A percentile compares a stretch with the other conserved stretches of the same genome.
Conservation (phyloP, 2,113 vertebrate species). For the Cygnus buccinator region DNA sequence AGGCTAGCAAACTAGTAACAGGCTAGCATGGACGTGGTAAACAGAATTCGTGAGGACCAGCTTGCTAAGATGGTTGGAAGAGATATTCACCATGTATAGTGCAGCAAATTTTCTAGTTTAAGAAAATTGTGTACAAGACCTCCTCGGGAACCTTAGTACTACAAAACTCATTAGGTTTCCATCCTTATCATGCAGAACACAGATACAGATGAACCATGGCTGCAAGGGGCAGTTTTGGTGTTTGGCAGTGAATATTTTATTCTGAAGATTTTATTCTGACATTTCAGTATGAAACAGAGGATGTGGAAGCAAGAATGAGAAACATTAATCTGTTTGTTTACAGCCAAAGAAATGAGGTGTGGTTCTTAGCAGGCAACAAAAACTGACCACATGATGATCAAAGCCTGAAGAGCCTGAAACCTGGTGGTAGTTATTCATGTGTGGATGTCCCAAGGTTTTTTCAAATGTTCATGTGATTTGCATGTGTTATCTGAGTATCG, state of each 20-base stretch:
- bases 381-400: background rate
- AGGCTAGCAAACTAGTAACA: background rate
- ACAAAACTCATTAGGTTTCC: background rate
- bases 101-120: background rate
- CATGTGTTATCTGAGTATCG: background rate
- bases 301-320: slow-evolving; percentile 2
- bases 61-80: background rate
- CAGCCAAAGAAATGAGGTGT: background rate
- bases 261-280: background rate
- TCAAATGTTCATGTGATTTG: background rate
- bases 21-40: fast-evolving
- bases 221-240: background rate
- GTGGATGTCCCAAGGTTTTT: fast-evolving
- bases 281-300: background rate
- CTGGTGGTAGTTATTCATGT: background rate
- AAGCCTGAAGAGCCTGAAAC: background rate
- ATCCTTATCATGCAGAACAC: background rate
- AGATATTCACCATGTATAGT: background rate
- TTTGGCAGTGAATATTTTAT: background rate
- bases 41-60: background rate
- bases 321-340: background rate
- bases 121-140: background rate
- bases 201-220: background rate
- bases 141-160: background rate
- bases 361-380: background rate